These are phyloP conservation scores for Carollia perspicillata DNA, from an alignment of 2,113 vertebrate species.

Conservation along the genomic window DNA sequence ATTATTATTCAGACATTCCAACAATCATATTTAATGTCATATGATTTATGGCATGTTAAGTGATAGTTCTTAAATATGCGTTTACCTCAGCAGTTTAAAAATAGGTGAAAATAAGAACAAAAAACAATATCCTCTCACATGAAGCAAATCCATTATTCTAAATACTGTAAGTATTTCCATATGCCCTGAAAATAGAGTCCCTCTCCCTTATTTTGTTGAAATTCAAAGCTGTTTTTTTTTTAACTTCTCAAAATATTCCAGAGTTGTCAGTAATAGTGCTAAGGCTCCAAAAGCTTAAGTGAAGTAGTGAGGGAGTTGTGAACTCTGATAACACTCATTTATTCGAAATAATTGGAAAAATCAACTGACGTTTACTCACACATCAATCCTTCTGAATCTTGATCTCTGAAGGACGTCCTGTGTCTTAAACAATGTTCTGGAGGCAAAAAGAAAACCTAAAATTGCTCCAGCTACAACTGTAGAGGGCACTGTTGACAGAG, in stretches of 20 bases:
- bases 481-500: neutral
- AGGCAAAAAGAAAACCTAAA: neutral
- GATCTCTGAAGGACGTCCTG: neutral
- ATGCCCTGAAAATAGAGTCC: neutral
- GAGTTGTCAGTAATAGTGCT: neutral
- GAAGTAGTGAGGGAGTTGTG: neutral
- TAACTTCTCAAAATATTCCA: neutral
- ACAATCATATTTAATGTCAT: neutral
- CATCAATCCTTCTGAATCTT: neutral
- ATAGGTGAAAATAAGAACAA: neutral
- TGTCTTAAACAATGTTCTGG: neutral
- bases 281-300: conserved; percentile 1
- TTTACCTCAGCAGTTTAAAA: conserved; percentile 5
- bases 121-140: neutral
- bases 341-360: neutral
- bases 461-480: neutral
- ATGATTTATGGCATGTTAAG: neutral
- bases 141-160: neutral
- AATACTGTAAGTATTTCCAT: neutral
- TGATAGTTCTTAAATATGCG: neutral
- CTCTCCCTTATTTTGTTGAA: neutral
- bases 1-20: neutral
- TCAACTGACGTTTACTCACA: neutral
- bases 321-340: neutral
- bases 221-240: neutral